Conservation (phyloP, 2,113 vertebrate species). For the Antigone vipio region DNA sequence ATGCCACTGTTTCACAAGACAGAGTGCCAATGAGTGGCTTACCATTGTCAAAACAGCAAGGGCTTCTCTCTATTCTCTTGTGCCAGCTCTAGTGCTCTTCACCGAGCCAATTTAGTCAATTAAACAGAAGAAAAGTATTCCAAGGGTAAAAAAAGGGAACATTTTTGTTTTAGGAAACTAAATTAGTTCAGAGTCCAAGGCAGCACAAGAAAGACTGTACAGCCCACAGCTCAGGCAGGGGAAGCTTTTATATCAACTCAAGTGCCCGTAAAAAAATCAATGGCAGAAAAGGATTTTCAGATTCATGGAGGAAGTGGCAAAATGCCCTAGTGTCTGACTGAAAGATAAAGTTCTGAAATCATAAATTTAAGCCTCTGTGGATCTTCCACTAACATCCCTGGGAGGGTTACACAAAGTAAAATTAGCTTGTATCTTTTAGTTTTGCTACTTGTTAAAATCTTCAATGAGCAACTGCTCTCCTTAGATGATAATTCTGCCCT, state of each 20-base stretch:
- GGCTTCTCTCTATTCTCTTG: not conserved
- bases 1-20: not conserved
- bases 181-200: conserved; percentile 3
- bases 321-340: not conserved
- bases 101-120: not conserved
- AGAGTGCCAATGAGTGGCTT: not conserved
- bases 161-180: not conserved
- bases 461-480: not conserved
- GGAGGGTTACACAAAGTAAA: not conserved
- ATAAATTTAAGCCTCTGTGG: not conserved
- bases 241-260: not conserved
- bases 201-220: not conserved
- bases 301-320: not conserved
- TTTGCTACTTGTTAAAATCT: not conserved
- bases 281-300: not conserved
- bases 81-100: not conserved
- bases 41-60: not conserved
- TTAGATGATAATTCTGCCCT: not conserved
- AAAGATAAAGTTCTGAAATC: not conserved
- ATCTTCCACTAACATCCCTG: not conserved
- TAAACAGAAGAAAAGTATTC: not conserved
- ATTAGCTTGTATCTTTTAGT: not conserved
- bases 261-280: not conserved
- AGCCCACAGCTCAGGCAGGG: not conserved
- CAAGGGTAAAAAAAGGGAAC: not conserved